phyloP scores from a whole-genome alignment of 2,888 invertebrate genomes.

The Athripsodes cinereus region DNA sequence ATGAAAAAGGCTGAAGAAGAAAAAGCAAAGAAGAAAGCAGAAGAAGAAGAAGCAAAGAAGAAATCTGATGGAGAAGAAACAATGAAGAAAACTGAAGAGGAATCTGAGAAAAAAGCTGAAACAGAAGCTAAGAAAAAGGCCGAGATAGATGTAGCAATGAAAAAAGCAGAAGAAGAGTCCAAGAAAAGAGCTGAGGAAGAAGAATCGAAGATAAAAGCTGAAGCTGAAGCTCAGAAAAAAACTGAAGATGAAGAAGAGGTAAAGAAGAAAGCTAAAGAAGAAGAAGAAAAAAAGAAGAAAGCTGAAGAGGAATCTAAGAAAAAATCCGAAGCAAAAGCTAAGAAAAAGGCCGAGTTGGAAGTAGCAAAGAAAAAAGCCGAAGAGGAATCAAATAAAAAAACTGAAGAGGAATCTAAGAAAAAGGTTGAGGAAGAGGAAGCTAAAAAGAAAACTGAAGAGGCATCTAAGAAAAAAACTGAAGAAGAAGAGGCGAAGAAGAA shows the following conservation, averaged over 20 bases:
- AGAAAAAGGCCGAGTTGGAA: not conserved
- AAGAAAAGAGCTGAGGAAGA: slow-evolving; percentile 2
- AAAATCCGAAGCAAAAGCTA: slow-evolving; percentile 6
- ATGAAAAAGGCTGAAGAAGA: slow-evolving; percentile 6
- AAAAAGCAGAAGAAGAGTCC: not conserved
- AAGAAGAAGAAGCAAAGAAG: slow-evolving; percentile 29
- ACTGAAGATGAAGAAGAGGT: not conserved
- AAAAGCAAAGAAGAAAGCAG: slow-evolving; percentile 18
- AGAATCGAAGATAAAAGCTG: not conserved
- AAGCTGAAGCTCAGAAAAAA: not conserved
- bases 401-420: slow-evolving; percentile 2
- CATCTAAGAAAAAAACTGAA: slow-evolving; percentile 4
- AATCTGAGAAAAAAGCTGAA: not conserved
- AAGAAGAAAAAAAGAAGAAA: not conserved
- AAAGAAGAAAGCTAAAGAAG: not conserved
- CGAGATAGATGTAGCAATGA: not conserved
- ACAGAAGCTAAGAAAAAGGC: slow-evolving; percentile 3
- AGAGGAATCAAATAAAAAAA: not conserved
- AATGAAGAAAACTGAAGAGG: not conserved
- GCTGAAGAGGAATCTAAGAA: slow-evolving; percentile 2
- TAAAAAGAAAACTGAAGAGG: slow-evolving; percentile 10
- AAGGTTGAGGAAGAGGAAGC: not conserved
- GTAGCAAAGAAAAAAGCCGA: not conserved
- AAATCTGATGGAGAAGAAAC: slow-evolving; percentile 25
- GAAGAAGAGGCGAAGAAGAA: not conserved